A percentile compares a stretch with the other conserved stretches of the same genome.
phyloP scores from a whole-genome alignment of 2,113 vertebrate species.

The Oenanthe melanoleuca region DNA sequence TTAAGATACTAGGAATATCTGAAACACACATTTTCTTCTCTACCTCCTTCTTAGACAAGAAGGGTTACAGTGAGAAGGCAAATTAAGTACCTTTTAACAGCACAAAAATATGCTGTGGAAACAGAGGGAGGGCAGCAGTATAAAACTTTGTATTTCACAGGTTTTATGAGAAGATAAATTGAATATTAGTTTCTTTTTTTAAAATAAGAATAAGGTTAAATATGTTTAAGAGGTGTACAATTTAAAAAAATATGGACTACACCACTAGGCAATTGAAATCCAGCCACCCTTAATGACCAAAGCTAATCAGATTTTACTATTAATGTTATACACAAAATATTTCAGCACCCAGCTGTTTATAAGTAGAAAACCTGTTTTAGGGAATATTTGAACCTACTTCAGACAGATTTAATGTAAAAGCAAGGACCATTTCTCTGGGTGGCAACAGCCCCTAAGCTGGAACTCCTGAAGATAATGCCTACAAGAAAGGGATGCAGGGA shows the following conservation, averaged over 20 bases:
- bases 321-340: constrained; percentile 26
- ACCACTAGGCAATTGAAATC: constrained; percentile 3
- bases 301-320: constrained; percentile 54
- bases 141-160: not conserved
- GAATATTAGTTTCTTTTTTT: not conserved
- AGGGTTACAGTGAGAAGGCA: constrained; percentile 16
- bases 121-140: not conserved
- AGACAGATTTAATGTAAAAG: not conserved
- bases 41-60: not conserved
- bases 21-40: constrained; percentile 9
- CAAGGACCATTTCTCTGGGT: not conserved
- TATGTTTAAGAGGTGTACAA: not conserved
- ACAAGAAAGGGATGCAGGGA: not conserved
- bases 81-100: not conserved
- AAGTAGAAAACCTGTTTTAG: constrained; percentile 23
- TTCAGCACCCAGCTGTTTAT: constrained; percentile 25
- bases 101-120: not conserved
- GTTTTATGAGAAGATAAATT: not conserved
- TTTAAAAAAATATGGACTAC: not conserved
- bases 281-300: constrained; percentile 28
- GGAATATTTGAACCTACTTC: not conserved
- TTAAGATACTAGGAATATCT: constrained; percentile 1
- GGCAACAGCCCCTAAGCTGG: not conserved
- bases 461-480: not conserved
- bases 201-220: not conserved